phyloP scores from a whole-genome alignment of 2,113 vertebrate genomes.

The Ciconia maguari region DNA sequence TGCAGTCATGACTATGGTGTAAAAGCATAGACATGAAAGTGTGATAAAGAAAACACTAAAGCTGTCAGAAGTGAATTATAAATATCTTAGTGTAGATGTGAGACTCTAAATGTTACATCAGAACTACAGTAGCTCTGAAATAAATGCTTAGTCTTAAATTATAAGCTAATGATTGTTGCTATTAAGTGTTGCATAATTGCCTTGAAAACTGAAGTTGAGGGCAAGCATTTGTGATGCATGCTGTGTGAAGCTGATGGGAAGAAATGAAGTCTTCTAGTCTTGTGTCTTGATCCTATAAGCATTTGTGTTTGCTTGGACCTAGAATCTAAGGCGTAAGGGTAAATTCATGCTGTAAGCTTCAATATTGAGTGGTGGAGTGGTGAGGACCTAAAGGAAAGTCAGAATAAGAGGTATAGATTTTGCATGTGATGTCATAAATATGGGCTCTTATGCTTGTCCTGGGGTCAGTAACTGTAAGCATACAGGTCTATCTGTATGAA shows the following conservation, averaged over 20 bases:
- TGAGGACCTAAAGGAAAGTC: neutral
- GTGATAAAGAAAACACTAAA: neutral
- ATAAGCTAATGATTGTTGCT: neutral
- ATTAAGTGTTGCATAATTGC: neutral
- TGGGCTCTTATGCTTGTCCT: neutral
- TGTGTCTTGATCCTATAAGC: neutral
- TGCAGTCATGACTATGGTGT: neutral
- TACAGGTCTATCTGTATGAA: neutral
- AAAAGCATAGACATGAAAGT: neutral
- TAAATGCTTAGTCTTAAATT: neutral
- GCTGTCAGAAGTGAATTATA: neutral
- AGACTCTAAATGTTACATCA: neutral
- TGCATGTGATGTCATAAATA: neutral
- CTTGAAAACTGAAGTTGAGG: neutral
- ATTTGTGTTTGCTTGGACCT: neutral
- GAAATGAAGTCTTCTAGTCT: neutral
- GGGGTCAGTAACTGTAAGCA: neutral
- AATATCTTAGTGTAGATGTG: neutral
- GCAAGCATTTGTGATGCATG: neutral
- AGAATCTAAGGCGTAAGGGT: neutral
- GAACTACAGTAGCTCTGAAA: neutral
- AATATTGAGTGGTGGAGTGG: neutral
- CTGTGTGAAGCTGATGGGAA: neutral
- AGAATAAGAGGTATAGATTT: neutral
- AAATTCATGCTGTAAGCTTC: neutral